Conservation (phyloP, 2,888 invertebrate species). For the Cartodere bifasciata region DNA sequence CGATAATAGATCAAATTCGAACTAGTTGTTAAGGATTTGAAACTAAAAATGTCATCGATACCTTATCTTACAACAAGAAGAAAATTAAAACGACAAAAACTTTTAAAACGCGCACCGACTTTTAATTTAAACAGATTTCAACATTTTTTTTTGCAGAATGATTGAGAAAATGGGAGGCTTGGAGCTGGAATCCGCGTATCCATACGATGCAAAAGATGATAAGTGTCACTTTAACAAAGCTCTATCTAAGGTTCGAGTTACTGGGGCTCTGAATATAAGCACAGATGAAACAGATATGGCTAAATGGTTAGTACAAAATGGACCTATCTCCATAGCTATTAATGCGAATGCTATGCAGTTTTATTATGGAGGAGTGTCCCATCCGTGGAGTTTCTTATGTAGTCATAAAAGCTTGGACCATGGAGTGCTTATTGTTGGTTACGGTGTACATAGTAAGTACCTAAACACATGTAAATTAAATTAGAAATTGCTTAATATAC, state of each 20-base stretch:
- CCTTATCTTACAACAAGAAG: no score
- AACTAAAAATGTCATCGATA: no score
- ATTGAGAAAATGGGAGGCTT: constrained; percentile 82
- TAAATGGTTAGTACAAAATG: constrained; percentile 76
- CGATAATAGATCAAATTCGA: no score
- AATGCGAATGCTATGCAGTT: constrained; percentile 97
- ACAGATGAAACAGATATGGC: constrained; percentile 83
- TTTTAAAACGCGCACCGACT: no score
- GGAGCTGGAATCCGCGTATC: constrained; percentile 82
- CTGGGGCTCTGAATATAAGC: constrained; percentile 74
- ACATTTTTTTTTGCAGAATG: constrained; percentile 42
- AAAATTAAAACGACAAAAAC: no score
- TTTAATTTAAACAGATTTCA: no score
- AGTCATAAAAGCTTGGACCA: constrained; percentile 70
- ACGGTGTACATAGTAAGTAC: constrained; percentile 60
- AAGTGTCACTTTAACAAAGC: constrained; percentile 62
- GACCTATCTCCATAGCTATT: constrained; percentile 90
- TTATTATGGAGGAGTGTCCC: constrained; percentile 88
- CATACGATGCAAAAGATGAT: constrained; percentile 74
- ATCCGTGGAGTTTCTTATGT: constrained; percentile 79
- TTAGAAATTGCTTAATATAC: no score
- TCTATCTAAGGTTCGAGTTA: constrained; percentile 51
- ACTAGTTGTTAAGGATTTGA: no score
- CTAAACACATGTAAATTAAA: no score
- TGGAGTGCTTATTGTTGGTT: constrained; percentile 93